Evolutionary conservation across 1,140 invertebrate genomes (phyloP), one percentile per base, ranked within the genome.

Genomic region (Caenorhabditis briggsae): DNA sequence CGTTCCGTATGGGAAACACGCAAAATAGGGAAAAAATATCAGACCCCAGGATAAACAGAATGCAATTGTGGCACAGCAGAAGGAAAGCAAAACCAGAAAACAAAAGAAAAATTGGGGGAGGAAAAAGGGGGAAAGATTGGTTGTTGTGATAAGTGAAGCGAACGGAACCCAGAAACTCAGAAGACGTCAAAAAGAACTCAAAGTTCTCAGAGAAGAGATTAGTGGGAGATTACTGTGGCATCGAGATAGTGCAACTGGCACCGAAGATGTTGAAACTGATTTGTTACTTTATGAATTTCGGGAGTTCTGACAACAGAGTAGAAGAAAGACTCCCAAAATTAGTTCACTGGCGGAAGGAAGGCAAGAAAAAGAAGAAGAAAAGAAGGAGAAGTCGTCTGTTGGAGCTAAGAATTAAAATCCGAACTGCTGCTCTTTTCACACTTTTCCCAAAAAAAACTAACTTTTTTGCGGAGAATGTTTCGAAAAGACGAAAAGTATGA

Each of bases 151-250:
- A 78, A 78, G 70, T 78, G 70, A 53, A 25, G n/a, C 14, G 23
- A 78, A 78, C 70, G 70, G 53, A 78, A 33, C 33, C 33, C 70
- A n/a, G 70, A 78, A 78, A 70, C 41, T 18, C 65, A 70, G 41
- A 70, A 70, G 41, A 70, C 61, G 61, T 64, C 23, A 64, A 64
- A 78, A 70, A 78, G 20, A 50, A 53, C n/a, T 78, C 46, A 78
- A 78, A 50, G 43, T 78, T 50, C 70, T 78, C 2, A 2, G n/a
- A 58, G 20, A 25, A 61, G 59, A 14, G 20, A 25, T 46, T 12
- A 25, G 18, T 20, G 12, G 46, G 9, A 78, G 70, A 78, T 70
- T 25, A 70, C 2, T 14, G 59, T 8, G 16, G 56, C 16, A 18
- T 3, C n/a, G 16, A 58, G 6, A 7, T n/a, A 58, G 56, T 58